Evolutionary conservation across 1,140 invertebrate species (phyloP).

Genomic region (Pteromalus puparum): DNA sequence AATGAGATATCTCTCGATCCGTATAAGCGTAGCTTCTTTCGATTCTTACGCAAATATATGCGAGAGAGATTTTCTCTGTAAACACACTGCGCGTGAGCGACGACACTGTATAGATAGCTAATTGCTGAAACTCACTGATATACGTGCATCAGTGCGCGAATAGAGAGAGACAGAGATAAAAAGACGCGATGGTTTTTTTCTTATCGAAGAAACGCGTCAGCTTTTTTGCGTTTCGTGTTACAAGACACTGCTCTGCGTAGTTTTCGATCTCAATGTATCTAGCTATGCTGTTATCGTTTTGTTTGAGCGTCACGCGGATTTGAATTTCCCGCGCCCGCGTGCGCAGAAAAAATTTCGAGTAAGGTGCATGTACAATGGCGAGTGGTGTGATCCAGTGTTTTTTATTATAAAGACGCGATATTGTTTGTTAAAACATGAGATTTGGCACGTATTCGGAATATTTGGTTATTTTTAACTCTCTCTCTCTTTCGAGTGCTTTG

Average conservation of each 20-base stretch:
- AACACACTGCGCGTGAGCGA: not conserved
- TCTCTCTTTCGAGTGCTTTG: not conserved
- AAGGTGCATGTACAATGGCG: too few relatives aligned
- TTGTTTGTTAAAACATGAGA: not conserved
- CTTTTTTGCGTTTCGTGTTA: not conserved
- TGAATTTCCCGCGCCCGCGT: not conserved
- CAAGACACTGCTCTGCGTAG: too few relatives aligned
- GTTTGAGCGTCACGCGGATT: not conserved
- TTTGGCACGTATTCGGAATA: not conserved
- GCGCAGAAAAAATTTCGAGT: too few relatives aligned
- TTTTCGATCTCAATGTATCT: too few relatives aligned
- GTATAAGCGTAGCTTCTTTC: not conserved
- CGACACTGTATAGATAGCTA: too few relatives aligned
- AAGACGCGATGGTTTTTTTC: not conserved
- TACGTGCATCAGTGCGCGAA: not conserved
- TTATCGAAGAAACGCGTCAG: not conserved
- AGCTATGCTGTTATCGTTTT: not conserved
- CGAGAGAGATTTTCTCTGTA: not conserved
- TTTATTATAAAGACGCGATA: not conserved
- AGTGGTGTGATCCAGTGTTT: not conserved
- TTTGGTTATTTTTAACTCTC: not conserved
- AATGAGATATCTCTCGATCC: not conserved
- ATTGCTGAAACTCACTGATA: too few relatives aligned
- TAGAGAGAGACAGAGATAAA: not conserved
- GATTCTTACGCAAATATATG: not conserved